A percentile compares a stretch with the other conserved stretches of the same genome.
These are phyloP conservation scores for Actinernus sp. DNA, from an alignment of 92 coral and sea anemone species.

Conservation along the genomic window DNA sequence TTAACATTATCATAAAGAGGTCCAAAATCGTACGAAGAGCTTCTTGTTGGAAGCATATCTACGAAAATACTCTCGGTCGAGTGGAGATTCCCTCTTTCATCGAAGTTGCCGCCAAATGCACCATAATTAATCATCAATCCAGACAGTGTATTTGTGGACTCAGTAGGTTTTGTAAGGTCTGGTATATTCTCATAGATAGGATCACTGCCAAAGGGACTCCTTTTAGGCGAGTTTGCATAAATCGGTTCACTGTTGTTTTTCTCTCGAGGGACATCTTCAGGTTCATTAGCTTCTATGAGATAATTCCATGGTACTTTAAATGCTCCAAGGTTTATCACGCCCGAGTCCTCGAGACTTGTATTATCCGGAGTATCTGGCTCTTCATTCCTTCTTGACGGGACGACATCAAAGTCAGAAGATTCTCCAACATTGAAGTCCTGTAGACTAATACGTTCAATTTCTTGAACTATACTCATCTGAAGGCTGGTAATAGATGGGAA, in stretches of 20 bases:
- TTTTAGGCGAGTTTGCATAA: slow-evolving; percentile 3
- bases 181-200: slow-evolving; percentile 28
- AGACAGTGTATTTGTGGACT: slow-evolving; percentile 8
- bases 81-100: neutral
- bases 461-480: no score
- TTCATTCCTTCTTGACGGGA: no score
- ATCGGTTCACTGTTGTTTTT: slow-evolving; percentile 4
- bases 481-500: no score
- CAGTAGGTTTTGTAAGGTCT: neutral
- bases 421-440: no score
- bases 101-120: no score
- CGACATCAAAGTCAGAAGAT: no score
- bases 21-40: slow-evolving; percentile 22
- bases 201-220: neutral
- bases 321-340: slow-evolving; percentile 16
- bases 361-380: neutral
- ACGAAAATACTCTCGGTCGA: slow-evolving; percentile 19
- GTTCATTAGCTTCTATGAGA: neutral
- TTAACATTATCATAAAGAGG: slow-evolving; percentile 31
- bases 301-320: slow-evolving; percentile 23
- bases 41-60: slow-evolving; percentile 30
- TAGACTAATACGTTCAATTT: neutral
- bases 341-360: neutral
- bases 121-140: slow-evolving; percentile 10
- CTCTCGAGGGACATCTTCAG: neutral